phyloP scores from a whole-genome alignment of 2,888 invertebrate species.

The Cacoxenus indagator region DNA sequence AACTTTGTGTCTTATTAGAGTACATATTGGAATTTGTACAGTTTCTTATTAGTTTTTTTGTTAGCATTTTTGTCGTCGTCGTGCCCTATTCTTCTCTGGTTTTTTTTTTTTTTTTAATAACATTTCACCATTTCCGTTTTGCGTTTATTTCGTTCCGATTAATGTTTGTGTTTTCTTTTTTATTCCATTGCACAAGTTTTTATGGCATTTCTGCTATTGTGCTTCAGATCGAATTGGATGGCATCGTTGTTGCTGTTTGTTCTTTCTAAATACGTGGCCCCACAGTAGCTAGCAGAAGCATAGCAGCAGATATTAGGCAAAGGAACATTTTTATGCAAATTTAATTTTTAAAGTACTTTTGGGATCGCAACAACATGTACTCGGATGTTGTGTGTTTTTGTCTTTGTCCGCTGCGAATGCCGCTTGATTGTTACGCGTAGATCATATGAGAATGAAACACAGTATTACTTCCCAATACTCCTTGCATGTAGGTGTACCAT shows the following conservation, averaged over 20 bases:
- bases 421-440: no score
- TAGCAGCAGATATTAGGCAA: no score
- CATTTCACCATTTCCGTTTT: neutral
- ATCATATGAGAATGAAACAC: no score
- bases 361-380: no score
- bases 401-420: no score
- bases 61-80: slow-evolving; percentile 12
- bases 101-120: neutral
- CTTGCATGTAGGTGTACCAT: no score
- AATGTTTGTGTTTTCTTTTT: slow-evolving; percentile 1
- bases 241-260: neutral
- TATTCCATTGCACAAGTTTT: slow-evolving; percentile 6
- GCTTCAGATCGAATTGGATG: neutral
- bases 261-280: neutral
- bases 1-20: neutral
- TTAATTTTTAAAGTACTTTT: no score
- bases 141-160: neutral
- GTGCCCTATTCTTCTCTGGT: neutral
- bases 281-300: neutral
- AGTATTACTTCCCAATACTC: no score
- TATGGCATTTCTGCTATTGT: neutral
- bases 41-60: slow-evolving; percentile 12
- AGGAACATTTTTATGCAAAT: no score
- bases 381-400: no score
- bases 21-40: slow-evolving; percentile 21